Conservation (phyloP, 2,888 invertebrate species). For the Limenitis arthemis region DNA sequence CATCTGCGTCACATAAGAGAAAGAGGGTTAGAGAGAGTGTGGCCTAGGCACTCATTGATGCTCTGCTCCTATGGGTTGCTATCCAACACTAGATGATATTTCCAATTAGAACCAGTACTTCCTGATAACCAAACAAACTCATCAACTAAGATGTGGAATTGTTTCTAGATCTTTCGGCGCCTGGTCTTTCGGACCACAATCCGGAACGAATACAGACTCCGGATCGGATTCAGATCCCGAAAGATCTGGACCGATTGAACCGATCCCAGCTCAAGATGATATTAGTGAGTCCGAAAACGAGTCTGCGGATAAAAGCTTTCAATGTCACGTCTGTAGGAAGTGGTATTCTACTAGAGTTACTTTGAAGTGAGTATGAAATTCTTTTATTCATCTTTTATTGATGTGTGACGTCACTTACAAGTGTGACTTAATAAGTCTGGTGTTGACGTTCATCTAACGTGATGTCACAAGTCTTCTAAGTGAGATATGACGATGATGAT, state of each 20-base stretch:
- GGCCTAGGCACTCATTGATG: no score
- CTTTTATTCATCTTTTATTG: background rate
- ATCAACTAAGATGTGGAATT: no score
- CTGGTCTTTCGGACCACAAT: slow-evolving; percentile 39
- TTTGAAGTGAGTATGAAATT: slow-evolving; percentile 49
- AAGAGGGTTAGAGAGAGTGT: no score
- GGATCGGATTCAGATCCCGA: slow-evolving; percentile 43
- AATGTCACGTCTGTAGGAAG: slow-evolving; percentile 62
- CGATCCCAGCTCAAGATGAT: slow-evolving; percentile 40
- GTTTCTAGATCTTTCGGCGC: slow-evolving; percentile 43
- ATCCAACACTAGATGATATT: no score
- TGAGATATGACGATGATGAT: no score
- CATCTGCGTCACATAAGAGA: no score
- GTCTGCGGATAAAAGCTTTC: slow-evolving; percentile 63
- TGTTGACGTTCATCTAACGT: no score
- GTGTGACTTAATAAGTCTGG: no score
- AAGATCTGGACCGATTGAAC: slow-evolving; percentile 24
- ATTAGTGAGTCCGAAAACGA: slow-evolving; percentile 63
- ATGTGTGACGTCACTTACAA: background rate
- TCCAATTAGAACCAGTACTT: no score
- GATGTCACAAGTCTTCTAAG: no score
- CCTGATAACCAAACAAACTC: no score
- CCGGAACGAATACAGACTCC: slow-evolving; percentile 39
- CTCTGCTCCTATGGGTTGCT: no score
- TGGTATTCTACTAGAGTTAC: slow-evolving; percentile 66